These are phyloP conservation scores for Oceanites oceanicus DNA, from an alignment of 2,113 vertebrate species.

Conservation along the genomic window DNA sequence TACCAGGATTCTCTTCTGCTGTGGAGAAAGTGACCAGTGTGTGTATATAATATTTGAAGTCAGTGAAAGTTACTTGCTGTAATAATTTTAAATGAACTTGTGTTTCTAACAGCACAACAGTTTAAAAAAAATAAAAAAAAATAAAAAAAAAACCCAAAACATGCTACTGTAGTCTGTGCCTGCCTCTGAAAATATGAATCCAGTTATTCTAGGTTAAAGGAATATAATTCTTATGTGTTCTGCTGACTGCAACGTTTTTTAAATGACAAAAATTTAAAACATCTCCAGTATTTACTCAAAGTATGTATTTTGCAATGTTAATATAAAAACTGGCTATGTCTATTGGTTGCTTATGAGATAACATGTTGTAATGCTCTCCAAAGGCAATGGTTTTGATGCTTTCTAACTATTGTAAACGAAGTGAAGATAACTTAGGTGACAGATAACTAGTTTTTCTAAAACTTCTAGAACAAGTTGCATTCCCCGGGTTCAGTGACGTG, in stretches of 20 bases:
- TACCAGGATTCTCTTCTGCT: slow-evolving; percentile 14
- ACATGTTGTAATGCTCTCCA: neutral
- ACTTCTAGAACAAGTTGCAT: neutral
- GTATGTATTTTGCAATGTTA: neutral
- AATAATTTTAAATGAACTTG: neutral
- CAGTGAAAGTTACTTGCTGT: neutral
- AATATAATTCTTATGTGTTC: neutral
- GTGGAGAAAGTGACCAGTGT: slow-evolving; percentile 6
- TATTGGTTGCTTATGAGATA: neutral
- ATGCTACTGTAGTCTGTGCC: neutral
- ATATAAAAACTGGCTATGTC: neutral
- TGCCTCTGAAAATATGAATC: neutral
- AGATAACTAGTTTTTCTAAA: neutral
- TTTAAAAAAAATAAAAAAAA: neutral
- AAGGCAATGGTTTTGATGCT: neutral
- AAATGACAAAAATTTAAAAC: neutral
- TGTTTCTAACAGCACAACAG: neutral
- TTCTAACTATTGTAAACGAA: neutral
- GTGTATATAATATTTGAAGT: neutral
- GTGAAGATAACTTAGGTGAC: neutral
- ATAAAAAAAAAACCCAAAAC: neutral
- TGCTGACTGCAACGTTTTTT: neutral
- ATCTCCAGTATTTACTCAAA: neutral
- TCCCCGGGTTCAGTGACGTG: neutral
- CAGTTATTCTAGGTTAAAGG: neutral